phyloP scores from a whole-genome alignment of 2,113 vertebrate species.

The Raja brachyura region DNA sequence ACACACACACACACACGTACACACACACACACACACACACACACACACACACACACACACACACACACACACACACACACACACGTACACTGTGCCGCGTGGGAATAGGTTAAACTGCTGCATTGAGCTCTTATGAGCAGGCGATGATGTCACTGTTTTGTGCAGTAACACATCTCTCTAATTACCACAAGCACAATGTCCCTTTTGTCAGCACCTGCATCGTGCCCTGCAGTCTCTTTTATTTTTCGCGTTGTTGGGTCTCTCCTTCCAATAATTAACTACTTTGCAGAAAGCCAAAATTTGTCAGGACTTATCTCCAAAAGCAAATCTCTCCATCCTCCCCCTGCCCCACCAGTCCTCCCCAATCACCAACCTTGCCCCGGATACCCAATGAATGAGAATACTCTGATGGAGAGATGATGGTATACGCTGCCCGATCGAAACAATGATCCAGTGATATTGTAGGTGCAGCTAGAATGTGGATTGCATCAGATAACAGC shows the following conservation, averaged over 20 bases:
- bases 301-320: not conserved
- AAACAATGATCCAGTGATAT: not conserved
- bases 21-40: not conserved
- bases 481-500: not conserved
- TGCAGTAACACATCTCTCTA: not conserved
- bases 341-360: too few species aligned
- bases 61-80: not conserved
- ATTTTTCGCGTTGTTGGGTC: not conserved
- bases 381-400: not conserved
- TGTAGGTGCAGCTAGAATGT: not conserved
- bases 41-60: not conserved
- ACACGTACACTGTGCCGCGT: not conserved
- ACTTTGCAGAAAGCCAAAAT: not conserved
- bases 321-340: not conserved
- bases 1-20: not conserved
- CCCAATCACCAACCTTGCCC: not conserved
- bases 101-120: not conserved
- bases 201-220: not conserved
- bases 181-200: not conserved
- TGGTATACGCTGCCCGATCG: not conserved
- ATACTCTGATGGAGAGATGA: not conserved
- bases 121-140: not conserved
- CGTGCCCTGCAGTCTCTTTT: not conserved
- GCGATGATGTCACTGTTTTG: slow-evolving; percentile 12
- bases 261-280: not conserved